Evolutionary conservation across 1,140 invertebrate species (phyloP).

Genomic region (Brevipalpus yothersi): DNA sequence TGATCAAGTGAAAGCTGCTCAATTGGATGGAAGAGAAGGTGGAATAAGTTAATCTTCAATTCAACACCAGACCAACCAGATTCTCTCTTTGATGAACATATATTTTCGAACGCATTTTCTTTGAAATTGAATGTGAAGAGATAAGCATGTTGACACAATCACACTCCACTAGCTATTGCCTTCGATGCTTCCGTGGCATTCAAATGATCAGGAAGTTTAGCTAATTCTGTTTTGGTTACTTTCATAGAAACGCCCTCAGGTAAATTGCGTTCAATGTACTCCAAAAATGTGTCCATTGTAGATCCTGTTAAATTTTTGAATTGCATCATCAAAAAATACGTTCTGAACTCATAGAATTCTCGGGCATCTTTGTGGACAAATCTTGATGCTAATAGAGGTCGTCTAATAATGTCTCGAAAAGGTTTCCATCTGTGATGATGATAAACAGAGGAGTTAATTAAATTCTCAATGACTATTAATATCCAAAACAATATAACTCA

Average conservation of each 20-base stretch:
- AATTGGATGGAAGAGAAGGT: no score
- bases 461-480: no score
- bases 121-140: no score
- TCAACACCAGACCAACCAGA: no score
- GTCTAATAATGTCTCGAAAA: slow-evolving; percentile 28
- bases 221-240: slow-evolving; percentile 42
- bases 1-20: no score
- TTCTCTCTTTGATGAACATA: no score
- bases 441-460: not conserved
- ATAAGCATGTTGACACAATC: no score
- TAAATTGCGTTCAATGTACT: slow-evolving; percentile 87
- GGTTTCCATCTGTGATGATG: not conserved
- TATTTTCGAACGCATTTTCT: no score
- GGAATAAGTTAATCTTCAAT: no score
- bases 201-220: slow-evolving; percentile 6
- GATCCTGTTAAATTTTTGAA: slow-evolving; percentile 58
- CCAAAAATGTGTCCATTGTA: slow-evolving; percentile 78
- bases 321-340: slow-evolving; percentile 58
- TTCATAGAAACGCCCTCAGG: slow-evolving; percentile 91
- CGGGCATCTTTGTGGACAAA: slow-evolving; percentile 79
- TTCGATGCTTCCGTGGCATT: not conserved
- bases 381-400: slow-evolving; percentile 58
- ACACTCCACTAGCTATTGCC: no score
- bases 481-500: not conserved
- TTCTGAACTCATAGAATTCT: slow-evolving; percentile 86